Percentiles rank a stretch among this genome's conserved stretches.
Evolutionary conservation across 2,888 invertebrate genomes (phyloP).

Genomic region (Vanessa cardui): DNA sequence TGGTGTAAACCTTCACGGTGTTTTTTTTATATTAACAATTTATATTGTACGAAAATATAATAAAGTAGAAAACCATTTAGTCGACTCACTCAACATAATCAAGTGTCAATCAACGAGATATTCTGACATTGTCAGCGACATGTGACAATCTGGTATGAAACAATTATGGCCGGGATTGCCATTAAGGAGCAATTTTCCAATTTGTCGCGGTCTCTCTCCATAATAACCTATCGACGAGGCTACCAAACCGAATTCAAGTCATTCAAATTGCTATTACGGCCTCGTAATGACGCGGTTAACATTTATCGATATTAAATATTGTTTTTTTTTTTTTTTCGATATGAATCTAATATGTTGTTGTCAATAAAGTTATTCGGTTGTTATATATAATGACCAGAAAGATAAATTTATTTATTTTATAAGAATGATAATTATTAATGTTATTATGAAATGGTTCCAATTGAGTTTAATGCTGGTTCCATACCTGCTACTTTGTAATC

Average conservation of each 20-base stretch:
- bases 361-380: no score
- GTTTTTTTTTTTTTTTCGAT: no score
- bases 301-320: not conserved
- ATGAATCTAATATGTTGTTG: no score
- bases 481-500: no score
- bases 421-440: no score
- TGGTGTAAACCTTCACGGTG: no score
- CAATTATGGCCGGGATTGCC: constrained; percentile 6
- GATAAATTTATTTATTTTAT: no score
- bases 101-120: not conserved
- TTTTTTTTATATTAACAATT: no score
- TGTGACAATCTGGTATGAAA: constrained; percentile 2
- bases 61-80: not conserved
- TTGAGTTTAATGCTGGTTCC: no score
- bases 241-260: constrained; percentile 10
- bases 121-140: not conserved
- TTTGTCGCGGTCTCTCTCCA: constrained; percentile 3
- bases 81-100: not conserved
- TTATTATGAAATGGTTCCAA: no score
- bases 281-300: constrained; percentile 2
- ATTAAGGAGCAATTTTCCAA: constrained; percentile 17
- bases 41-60: not conserved
- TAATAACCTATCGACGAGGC: constrained; percentile 9
- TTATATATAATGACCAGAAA: no score
- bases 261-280: constrained; percentile 10